Evolutionary conservation across 2,113 vertebrate species (phyloP).

Genomic region (Meriones unguiculatus): DNA sequence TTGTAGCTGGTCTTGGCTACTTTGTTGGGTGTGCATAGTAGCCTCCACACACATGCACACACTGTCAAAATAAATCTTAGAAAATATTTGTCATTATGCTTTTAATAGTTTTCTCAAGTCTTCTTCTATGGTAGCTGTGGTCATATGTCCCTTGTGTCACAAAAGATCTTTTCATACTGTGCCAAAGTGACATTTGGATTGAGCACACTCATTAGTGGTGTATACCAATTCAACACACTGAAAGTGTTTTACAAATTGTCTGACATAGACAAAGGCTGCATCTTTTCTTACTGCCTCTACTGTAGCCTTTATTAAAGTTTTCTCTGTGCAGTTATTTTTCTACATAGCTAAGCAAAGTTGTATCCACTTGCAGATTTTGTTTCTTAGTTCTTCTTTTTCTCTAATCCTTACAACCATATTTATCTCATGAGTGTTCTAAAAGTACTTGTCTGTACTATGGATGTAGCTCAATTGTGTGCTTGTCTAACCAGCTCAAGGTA

Average conservation of each 20-base stretch:
- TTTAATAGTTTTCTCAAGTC: neutral
- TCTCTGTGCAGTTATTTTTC: neutral
- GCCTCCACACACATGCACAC: neutral
- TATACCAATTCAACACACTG: neutral
- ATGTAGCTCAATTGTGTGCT: neutral
- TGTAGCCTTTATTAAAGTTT: neutral
- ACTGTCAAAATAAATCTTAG: neutral
- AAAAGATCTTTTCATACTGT: neutral
- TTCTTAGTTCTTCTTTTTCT: neutral
- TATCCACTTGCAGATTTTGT: neutral
- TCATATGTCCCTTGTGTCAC: neutral
- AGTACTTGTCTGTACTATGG: neutral
- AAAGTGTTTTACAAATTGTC: neutral
- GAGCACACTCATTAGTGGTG: neutral
- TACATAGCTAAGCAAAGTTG: neutral
- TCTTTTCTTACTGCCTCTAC: neutral
- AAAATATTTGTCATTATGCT: neutral
- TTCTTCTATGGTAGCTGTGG: neutral
- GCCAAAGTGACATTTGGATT: neutral
- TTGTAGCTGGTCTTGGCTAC: neutral
- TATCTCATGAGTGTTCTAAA: slow-evolving; percentile 26
- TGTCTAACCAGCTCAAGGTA: neutral
- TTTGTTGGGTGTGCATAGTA: neutral
- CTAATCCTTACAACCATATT: neutral
- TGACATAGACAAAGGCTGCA: neutral